These are phyloP conservation scores for Centroberyx gerrardi DNA, from an alignment of 2,797 vertebrate species.

Conservation along the genomic window DNA sequence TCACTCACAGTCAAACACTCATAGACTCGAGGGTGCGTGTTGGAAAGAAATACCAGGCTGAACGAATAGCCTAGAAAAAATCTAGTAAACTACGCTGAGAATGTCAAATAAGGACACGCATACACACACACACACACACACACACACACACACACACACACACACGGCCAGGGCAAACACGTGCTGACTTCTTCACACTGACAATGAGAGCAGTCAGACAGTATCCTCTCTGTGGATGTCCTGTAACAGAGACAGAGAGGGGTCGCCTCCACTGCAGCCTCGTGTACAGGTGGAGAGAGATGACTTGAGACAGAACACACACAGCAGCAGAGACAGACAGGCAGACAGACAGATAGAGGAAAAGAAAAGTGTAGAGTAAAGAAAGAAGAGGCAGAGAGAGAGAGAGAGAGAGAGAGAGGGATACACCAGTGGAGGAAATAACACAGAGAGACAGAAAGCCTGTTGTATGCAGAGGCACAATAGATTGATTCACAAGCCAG, in stretches of 20 bases:
- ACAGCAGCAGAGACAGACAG: conserved; percentile 10
- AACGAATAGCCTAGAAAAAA: conserved; percentile 41
- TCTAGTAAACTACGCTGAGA: conserved; percentile 29
- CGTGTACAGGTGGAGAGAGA: conserved; percentile 30
- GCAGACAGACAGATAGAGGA: conserved; percentile 20
- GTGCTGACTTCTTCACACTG: conserved; percentile 7
- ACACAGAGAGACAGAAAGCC: conserved; percentile 57
- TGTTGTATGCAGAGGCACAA: conserved; percentile 75
- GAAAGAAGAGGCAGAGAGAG: conserved; percentile 27
- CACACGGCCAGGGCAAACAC: conserved; percentile 1
- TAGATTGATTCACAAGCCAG: conserved; percentile 71
- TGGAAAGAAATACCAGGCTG: conserved; percentile 39
- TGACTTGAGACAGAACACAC: conserved; percentile 10
- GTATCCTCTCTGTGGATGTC: conserved; percentile 31
- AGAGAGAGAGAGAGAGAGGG: conserved; percentile 20
- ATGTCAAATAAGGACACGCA: conserved; percentile 56
- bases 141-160: not conserved
- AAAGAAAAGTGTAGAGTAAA: conserved; percentile 10
- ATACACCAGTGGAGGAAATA: conserved; percentile 25
- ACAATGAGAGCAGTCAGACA: conserved; percentile 46
- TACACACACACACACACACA: conserved; percentile 6
- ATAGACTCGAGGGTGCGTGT: conserved; percentile 1
- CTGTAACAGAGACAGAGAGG: conserved; percentile 39
- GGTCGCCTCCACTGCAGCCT: conserved; percentile 6
- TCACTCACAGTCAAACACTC: conserved; percentile 20